phyloP scores from a whole-genome alignment of 2,113 vertebrate genomes.

The Cyanistes caeruleus region DNA sequence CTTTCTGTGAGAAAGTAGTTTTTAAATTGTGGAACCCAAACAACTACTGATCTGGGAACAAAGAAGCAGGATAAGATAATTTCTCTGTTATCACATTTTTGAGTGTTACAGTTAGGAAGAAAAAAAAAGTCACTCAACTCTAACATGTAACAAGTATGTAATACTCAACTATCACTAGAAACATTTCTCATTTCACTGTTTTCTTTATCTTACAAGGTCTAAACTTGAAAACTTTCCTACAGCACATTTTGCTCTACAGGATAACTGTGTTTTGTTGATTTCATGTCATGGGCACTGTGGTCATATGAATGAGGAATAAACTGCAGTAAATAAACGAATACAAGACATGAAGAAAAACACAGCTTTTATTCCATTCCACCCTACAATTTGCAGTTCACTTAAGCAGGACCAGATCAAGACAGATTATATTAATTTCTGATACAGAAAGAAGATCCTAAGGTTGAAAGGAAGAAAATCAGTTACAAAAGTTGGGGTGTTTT shows the following conservation, averaged over 20 bases:
- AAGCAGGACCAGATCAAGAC: background rate
- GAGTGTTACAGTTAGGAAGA: background rate
- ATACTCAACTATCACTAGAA: background rate
- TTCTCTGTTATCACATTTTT: constrained; percentile 2
- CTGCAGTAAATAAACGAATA: background rate
- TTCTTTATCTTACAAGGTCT: background rate
- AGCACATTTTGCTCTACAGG: background rate
- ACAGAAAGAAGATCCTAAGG: background rate
- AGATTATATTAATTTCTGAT: background rate
- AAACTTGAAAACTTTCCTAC: background rate
- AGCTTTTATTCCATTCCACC: background rate
- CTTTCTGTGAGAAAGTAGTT: background rate
- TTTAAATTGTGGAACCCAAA: background rate
- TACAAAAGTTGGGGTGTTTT: fast-evolving
- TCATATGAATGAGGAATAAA: background rate
- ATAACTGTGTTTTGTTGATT: background rate
- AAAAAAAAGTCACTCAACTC: background rate
- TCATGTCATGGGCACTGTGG: background rate
- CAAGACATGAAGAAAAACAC: background rate
- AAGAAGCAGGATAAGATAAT: constrained; percentile 5
- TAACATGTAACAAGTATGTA: background rate
- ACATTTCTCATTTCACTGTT: background rate
- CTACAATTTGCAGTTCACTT: background rate
- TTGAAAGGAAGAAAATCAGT: background rate
- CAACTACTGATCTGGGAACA: background rate